phyloP scores from a whole-genome alignment of 2,113 vertebrate species.

The Motacilla alba region DNA sequence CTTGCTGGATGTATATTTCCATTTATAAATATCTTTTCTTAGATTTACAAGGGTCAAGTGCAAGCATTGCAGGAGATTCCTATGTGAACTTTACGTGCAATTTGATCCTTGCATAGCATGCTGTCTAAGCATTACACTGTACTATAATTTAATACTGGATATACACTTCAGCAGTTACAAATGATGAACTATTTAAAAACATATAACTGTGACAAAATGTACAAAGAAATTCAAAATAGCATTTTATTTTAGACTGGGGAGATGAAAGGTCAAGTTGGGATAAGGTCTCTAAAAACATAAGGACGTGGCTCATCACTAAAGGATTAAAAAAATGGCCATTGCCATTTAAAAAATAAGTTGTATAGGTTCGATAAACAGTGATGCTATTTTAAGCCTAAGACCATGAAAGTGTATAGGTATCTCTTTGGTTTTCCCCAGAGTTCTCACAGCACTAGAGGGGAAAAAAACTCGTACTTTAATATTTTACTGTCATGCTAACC shows the following conservation, averaged over 20 bases:
- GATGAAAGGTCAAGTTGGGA: background rate
- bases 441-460: background rate
- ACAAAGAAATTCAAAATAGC: background rate
- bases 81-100: background rate
- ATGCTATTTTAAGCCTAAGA: background rate
- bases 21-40: background rate
- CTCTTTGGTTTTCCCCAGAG: background rate
- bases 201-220: background rate
- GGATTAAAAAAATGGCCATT: background rate
- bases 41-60: background rate
- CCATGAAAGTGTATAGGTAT: rapidly evolving
- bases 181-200: background rate
- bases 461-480: background rate
- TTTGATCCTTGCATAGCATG: background rate
- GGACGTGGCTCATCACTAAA: background rate
- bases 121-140: background rate
- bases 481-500: background rate
- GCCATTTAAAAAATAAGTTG: background rate
- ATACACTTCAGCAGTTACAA: background rate
- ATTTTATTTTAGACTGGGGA: background rate
- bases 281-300: background rate
- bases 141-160: background rate
- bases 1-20: background rate
- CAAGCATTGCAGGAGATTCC: background rate
- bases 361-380: background rate